Evolutionary conservation across 2,113 vertebrate species (phyloP).

Genomic region (Saccopteryx bilineata): DNA sequence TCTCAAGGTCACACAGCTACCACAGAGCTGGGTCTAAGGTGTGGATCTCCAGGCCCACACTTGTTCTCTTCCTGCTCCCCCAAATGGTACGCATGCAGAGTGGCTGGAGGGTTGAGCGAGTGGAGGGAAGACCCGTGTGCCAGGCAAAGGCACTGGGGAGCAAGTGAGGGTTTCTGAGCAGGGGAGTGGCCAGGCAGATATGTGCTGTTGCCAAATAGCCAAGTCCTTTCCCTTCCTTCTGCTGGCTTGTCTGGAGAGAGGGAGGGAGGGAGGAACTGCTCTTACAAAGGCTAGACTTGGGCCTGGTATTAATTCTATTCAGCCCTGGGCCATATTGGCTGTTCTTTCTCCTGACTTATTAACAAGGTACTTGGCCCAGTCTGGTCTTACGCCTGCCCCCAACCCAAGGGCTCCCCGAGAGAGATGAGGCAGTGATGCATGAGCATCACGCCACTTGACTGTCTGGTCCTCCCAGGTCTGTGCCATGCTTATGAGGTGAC

Average conservation of each 20-base stretch:
- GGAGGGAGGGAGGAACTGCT: neutral
- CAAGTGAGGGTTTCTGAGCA: neutral
- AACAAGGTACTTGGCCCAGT: neutral
- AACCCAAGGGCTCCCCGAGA: neutral
- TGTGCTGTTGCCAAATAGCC: neutral
- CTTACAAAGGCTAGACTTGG: neutral
- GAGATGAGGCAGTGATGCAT: neutral
- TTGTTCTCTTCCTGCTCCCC: neutral
- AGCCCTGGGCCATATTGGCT: neutral
- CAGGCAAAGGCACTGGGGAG: neutral
- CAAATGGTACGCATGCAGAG: no score
- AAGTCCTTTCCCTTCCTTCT: neutral
- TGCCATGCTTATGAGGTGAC: neutral
- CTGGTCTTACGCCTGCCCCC: neutral
- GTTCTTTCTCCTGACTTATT: neutral
- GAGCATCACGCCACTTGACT: no score
- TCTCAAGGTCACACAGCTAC: neutral
- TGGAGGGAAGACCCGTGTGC: fast-evolving
- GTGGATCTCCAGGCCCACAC: neutral
- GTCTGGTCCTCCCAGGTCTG: neutral
- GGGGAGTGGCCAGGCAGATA: neutral
- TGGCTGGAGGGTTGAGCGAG: neutral
- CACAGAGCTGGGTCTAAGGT: neutral
- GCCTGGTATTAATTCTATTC: no score
- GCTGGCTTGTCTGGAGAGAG: neutral